phyloP scores from a whole-genome alignment of 2,113 vertebrate species.

The Neodontobutis hainanensis region DNA sequence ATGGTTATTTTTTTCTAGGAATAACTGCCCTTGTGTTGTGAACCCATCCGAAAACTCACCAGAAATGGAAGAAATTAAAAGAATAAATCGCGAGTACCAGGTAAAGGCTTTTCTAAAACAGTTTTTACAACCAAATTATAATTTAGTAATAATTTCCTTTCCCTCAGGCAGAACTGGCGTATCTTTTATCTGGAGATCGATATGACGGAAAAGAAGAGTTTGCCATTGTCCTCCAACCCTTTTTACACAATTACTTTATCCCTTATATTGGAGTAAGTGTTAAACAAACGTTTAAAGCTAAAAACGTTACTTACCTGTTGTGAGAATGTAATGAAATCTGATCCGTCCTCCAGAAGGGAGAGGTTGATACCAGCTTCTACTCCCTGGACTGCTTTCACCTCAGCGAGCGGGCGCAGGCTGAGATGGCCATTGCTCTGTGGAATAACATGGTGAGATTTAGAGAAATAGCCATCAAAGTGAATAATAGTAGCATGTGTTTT shows the following conservation, averaged over 20 bases:
- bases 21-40: slow-evolving; percentile 83
- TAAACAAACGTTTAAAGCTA: not conserved
- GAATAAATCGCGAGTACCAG: slow-evolving; percentile 86
- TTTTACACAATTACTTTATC: slow-evolving; percentile 80
- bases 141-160: not conserved
- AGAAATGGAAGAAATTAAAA: slow-evolving; percentile 79
- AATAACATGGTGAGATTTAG: slow-evolving; percentile 88
- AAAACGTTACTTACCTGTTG: not conserved
- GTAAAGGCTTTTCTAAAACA: slow-evolving; percentile 60
- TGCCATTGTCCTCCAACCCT: slow-evolving; percentile 84
- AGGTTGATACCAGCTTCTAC: slow-evolving; percentile 84
- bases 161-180: slow-evolving; percentile 55
- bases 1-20: slow-evolving; percentile 66
- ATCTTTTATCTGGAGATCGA: slow-evolving; percentile 71
- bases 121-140: not conserved
- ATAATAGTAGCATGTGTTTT: not conserved
- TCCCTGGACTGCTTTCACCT: slow-evolving; percentile 89
- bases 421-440: slow-evolving; percentile 91
- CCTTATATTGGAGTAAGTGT: slow-evolving; percentile 81
- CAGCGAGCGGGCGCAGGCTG: slow-evolving; percentile 83
- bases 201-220: slow-evolving; percentile 84
- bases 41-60: slow-evolving; percentile 73
- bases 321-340: not conserved
- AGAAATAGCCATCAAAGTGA: not conserved
- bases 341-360: slow-evolving; percentile 69